A percentile compares a stretch with the other conserved stretches of the same genome.
Conservation (phyloP, 2,888 invertebrate genomes). For the Chaitophorus viminalis region DNA sequence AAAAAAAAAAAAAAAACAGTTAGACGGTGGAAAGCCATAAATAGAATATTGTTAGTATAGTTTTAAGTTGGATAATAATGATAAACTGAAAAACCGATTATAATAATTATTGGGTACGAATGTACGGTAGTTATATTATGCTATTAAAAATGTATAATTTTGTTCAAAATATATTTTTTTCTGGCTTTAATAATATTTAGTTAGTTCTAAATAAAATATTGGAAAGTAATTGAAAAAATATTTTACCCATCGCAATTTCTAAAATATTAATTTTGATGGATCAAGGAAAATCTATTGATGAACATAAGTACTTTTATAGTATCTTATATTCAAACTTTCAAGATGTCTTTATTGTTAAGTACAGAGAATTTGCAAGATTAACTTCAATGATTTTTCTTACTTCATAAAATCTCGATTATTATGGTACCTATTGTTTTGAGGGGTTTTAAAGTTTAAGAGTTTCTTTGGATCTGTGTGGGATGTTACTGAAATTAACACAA, state of each 20-base stretch:
- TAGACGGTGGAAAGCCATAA: no score
- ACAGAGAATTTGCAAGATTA: neutral
- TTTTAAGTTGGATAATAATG: no score
- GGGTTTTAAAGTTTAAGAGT: constrained; percentile 2
- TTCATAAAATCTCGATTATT: neutral
- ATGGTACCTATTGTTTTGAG: constrained; percentile 22
- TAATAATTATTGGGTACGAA: no score
- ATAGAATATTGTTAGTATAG: no score
- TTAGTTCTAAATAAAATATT: neutral
- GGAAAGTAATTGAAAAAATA: neutral
- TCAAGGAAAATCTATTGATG: neutral
- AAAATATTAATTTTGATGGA: neutral
- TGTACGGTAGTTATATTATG: no score
- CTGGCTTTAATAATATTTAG: no score
- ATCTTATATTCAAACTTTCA: neutral
- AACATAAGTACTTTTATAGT: neutral
- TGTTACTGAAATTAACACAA: neutral
- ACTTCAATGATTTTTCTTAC: neutral
- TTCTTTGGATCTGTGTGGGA: neutral
- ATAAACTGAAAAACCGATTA: no score
- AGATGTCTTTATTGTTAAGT: neutral
- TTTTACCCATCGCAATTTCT: neutral
- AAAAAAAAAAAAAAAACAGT: no score
- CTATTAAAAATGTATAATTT: no score
- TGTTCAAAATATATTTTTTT: no score